Percentiles rank a stretch among this genome's conserved stretches.
Conservation (phyloP, 2,797 vertebrate genomes). For the Pangasius macronema region DNA sequence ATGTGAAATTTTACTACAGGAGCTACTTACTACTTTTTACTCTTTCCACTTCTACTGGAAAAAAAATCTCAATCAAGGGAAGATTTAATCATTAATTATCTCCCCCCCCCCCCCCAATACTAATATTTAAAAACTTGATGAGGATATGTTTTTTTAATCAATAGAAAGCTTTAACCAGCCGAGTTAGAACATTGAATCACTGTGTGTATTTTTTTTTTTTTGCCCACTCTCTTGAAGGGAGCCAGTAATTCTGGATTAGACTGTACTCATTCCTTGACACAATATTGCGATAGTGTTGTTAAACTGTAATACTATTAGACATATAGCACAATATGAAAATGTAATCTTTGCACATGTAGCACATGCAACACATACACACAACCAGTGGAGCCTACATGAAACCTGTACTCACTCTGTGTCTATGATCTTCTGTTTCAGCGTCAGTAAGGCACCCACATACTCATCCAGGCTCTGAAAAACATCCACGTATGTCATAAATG, state of each 20-base stretch:
- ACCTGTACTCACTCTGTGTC: conserved; percentile 86
- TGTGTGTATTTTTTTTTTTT: no score
- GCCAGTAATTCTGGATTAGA: neutral
- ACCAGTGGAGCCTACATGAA: neutral
- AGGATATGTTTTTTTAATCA: neutral
- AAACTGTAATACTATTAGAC: neutral
- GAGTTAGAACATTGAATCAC: no score
- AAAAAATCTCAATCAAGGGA: no score
- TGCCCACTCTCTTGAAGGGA: neutral
- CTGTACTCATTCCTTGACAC: neutral
- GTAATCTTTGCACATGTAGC: neutral
- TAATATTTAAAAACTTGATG: no score
- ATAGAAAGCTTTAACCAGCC: neutral
- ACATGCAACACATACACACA: neutral
- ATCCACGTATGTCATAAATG: neutral
- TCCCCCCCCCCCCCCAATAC: no score
- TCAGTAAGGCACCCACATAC: conserved; percentile 88
- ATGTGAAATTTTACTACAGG: no score
- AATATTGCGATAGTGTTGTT: neutral
- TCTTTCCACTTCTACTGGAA: no score
- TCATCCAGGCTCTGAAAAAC: conserved; percentile 86
- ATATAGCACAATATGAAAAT: neutral
- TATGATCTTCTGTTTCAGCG: conserved; percentile 91
- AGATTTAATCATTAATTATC: no score
- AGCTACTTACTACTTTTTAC: no score